These are phyloP conservation scores for Mormoops blainvillei DNA, from an alignment of 2,113 vertebrate genomes.

Conservation along the genomic window DNA sequence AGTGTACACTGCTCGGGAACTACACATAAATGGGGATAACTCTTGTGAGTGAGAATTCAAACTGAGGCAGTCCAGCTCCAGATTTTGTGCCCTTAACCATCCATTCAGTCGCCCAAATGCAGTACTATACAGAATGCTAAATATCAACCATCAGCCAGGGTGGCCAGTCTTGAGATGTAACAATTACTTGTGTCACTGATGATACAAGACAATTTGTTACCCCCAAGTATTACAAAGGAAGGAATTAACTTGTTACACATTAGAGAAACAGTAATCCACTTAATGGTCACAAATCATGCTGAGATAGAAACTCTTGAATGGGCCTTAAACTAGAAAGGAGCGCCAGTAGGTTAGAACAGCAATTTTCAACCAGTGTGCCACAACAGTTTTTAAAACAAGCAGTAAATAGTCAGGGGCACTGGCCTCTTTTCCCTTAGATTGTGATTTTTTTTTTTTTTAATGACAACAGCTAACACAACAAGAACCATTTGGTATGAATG, in stretches of 20 bases:
- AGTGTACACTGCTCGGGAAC: not conserved
- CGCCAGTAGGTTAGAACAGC: not conserved
- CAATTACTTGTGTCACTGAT: not conserved
- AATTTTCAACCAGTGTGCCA: not conserved
- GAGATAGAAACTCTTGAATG: not conserved
- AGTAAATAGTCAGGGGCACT: too few relatives aligned
- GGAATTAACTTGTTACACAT: not conserved
- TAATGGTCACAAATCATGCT: not conserved
- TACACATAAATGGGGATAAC: not conserved
- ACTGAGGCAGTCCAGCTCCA: not conserved
- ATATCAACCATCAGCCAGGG: not conserved
- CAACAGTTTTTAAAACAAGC: not conserved
- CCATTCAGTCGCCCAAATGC: not conserved
- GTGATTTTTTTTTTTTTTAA: too few relatives aligned
- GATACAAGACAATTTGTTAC: not conserved
- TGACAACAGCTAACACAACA: not conserved
- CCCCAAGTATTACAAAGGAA: not conserved
- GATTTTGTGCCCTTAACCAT: not conserved
- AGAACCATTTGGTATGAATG: not conserved
- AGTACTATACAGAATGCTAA: not conserved
- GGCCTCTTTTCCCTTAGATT: not conserved
- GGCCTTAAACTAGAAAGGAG: not conserved
- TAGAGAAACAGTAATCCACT: not conserved
- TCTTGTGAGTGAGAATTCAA: not conserved
- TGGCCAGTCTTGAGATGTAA: not conserved